Conservation (phyloP, 2,113 vertebrate genomes). For the Burhinus oedicnemus region DNA sequence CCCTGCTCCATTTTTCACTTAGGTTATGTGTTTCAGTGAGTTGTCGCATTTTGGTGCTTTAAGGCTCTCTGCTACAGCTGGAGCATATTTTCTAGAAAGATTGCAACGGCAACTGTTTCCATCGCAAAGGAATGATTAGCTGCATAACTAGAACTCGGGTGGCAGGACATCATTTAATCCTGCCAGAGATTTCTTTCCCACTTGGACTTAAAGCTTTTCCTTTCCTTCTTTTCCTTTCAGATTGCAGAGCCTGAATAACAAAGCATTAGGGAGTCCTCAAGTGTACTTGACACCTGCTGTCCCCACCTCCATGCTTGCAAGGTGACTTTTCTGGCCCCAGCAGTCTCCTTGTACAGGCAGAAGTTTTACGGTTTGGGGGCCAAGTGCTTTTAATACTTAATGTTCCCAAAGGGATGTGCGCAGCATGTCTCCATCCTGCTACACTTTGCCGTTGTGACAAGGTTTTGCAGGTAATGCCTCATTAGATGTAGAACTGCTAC, state of each 20-base stretch:
- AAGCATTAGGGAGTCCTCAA: not conserved
- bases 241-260: not conserved
- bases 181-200: not conserved
- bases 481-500: not conserved
- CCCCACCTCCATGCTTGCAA: not conserved
- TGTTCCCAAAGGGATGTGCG: not conserved
- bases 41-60: not conserved
- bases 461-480: not conserved
- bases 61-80: not conserved
- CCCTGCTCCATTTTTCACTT: not conserved
- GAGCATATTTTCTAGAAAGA: not conserved
- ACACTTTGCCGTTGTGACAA: not conserved
- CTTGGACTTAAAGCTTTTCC: not conserved
- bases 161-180: not conserved
- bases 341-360: not conserved
- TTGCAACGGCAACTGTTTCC: not conserved
- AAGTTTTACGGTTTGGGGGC: slow-evolving; percentile 2
- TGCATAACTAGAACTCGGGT: not conserved
- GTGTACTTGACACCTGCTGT: not conserved
- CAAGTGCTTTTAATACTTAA: slow-evolving; percentile 36
- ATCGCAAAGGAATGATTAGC: not conserved
- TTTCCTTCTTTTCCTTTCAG: not conserved
- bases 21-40: not conserved
- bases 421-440: not conserved
- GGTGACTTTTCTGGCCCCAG: not conserved